A percentile compares a stretch with the other conserved stretches of the same genome.
These are phyloP conservation scores for Zingel zingel DNA, from an alignment of 2,113 vertebrate genomes.

Conservation along the genomic window DNA sequence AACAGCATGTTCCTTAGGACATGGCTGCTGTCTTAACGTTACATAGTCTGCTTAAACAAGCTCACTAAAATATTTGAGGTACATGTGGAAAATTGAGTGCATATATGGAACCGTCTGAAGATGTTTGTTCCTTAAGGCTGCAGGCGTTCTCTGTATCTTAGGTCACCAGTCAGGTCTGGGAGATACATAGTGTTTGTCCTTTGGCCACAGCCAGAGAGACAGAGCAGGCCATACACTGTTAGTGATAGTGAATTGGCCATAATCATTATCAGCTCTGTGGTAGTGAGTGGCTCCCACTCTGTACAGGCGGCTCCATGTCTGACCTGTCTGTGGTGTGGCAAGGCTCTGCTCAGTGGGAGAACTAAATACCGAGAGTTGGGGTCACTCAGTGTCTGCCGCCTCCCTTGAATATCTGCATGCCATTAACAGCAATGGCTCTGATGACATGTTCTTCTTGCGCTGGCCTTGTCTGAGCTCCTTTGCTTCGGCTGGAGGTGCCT, in stretches of 20 bases:
- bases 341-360: constrained; percentile 55
- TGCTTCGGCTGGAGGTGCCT: constrained; percentile 63
- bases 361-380: constrained; percentile 53
- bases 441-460: constrained; percentile 90
- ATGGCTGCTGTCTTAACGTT: constrained; percentile 30
- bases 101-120: constrained; percentile 10
- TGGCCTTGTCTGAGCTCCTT: constrained; percentile 68
- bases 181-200: constrained; percentile 30
- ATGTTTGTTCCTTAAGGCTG: neutral
- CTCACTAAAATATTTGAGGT: constrained; percentile 16
- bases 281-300: constrained; percentile 72
- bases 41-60: constrained; percentile 23
- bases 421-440: constrained; percentile 87
- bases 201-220: constrained; percentile 42
- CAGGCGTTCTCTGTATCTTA: neutral
- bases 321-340: constrained; percentile 78
- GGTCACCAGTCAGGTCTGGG: constrained; percentile 23
- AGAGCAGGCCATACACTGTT: constrained; percentile 45
- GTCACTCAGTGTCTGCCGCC: constrained; percentile 80
- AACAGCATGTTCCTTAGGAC: constrained; percentile 62
- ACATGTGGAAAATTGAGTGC: neutral
- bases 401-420: constrained; percentile 78
- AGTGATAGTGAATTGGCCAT: constrained; percentile 67
- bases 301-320: constrained; percentile 74
- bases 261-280: constrained; percentile 75